Base-by-base conservation (phyloP, 1,140 invertebrate species). In the Drosophila albomicans region DNA sequence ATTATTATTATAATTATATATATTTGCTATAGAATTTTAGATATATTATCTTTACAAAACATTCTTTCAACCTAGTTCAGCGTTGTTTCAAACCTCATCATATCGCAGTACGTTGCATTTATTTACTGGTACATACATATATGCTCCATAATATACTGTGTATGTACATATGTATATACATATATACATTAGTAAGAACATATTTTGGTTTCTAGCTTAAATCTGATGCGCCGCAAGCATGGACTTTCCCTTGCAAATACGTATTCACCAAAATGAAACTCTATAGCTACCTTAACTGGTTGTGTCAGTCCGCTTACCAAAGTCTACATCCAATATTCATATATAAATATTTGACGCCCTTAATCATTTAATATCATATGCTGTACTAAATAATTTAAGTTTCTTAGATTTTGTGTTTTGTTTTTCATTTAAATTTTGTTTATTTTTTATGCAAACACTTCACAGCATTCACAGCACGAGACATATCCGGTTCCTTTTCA, bases 401-500 rank as follows among this genome's bases (percentile, higher is more conserved):
- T 20, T n/a, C 43, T 58, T 48, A 43, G 32, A 28, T 45, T 78
- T 72, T 58, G 32, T 38, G 69, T 58, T 75, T 54, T 46, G 28
- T 32, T 66, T 82, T 57, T 74, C 7, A 56, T 65, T 64, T 49
- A 46, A 68, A 73, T 71, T 61, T 70, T 70, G 32, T 84, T 73
- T 75, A 63, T 82, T 73, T 54, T 82, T 79, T 89, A 62, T 75
- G 81, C 67, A 74, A 78, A 89, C 86, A 91, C 73, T 82, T 91
- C 91, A 75, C 89, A 91, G 89, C 89, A 76, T 91, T 89, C 85
- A 91, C 89, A 79, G 75, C 81, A 86, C 79, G 80, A 74, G 87
- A 91, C 78, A 91, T 91, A 87, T 78, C 81, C 89, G 89, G 89
- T 86, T 79, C 89, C 89, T 91, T 89, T 86, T 76, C 89, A 82